phyloP scores from a whole-genome alignment of 2,797 vertebrate genomes.

The Sebastes kiyomatsui region DNA sequence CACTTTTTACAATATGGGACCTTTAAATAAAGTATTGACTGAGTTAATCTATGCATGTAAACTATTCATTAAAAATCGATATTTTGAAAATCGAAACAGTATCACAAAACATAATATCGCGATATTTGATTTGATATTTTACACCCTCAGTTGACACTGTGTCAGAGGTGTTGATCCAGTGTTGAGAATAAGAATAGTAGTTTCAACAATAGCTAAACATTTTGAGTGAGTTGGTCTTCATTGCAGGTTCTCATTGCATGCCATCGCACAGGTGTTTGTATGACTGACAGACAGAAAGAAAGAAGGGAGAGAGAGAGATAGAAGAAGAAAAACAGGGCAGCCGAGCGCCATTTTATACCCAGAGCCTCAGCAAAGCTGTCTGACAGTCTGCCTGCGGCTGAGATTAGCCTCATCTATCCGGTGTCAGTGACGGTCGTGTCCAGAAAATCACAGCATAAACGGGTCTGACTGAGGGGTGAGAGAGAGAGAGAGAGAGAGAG shows the following conservation, averaged over 20 bases:
- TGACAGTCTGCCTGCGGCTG: conserved; percentile 87
- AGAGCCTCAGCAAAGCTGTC: conserved; percentile 90
- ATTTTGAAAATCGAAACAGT: no score
- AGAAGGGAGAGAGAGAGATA: neutral
- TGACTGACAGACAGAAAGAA: neutral
- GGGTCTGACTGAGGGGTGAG: conserved; percentile 88
- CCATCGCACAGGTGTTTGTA: neutral
- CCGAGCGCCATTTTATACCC: conserved; percentile 87
- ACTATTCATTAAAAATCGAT: no score
- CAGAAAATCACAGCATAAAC: conserved; percentile 99
- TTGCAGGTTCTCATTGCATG: neutral
- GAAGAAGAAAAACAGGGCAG: conserved; percentile 21
- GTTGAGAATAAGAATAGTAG: neutral
- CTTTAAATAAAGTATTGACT: no score
- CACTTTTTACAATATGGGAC: no score
- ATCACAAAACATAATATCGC: no score
- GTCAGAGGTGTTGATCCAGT: neutral
- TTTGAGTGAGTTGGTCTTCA: neutral
- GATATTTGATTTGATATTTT: no score
- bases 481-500: neutral
- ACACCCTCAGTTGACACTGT: neutral
- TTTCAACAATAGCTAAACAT: neutral
- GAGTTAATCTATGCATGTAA: no score
- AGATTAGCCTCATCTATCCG: conserved; percentile 99
- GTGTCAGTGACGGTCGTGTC: conserved; percentile 98